Base-by-base conservation (phyloP, 2,797 vertebrate genomes). In the Psittacula derbiana region DNA sequence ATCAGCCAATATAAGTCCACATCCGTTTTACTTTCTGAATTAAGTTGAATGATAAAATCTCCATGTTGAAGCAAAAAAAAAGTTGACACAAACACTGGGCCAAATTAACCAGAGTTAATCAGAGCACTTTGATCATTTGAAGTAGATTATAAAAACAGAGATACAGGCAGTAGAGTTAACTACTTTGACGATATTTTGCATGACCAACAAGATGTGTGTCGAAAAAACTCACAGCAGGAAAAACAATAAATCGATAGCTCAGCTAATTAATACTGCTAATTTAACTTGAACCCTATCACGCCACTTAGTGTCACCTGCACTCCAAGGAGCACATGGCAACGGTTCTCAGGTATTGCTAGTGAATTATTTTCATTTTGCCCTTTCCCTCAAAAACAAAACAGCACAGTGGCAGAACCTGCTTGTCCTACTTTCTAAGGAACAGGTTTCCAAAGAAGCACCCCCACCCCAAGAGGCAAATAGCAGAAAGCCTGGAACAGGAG, bases 201-300 rank as follows among this genome's bases (percentile, higher is more conserved):
- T 78, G 41, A 74, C 15, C 17, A 3, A 7, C 24, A 71, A 88
- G 52, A 66, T 31, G 14, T 5, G 5, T 20, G 58, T 66, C 49
- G 33, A 88, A 86, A 83, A 95, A 27, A 31, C 52, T 86, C 69
- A 67, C 9, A 70, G 49, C 15, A 57, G 31, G 20, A 70, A 84
- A 86, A 97, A 47, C 30, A 83, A 50, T 12, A 65, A 81, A 69
- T 28, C 31, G 41, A 73, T 47, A 43, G n/a, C 38, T 82, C 81
- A 93, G 27, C 33, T 80, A 94, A 90, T 70, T 92, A 94, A 93
- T 65, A 82, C 21, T 27, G 57, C 10, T 78, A 86, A 92, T 93
- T 95, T 66, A 87, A 86, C 80, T 72, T 16, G 16, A 44, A 73
- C 52, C 8, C 30, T 86, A 78, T 87, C 33, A 57, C 1, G 10